These are phyloP conservation scores for Alectura lathami DNA, from an alignment of 2,113 vertebrate genomes.

Conservation along the genomic window DNA sequence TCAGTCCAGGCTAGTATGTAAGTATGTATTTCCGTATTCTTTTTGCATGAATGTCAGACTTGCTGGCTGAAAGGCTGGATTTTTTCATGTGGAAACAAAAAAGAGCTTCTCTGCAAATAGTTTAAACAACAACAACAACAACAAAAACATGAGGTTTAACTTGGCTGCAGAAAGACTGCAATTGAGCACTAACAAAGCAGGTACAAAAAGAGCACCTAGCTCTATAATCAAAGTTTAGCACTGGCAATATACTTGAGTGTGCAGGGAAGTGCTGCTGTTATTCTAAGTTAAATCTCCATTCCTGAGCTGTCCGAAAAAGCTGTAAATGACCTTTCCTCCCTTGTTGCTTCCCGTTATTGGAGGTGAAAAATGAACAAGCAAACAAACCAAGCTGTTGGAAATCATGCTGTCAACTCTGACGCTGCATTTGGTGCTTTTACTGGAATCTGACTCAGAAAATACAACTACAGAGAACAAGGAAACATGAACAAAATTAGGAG, in stretches of 20 bases:
- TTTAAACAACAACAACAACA: too few relatives aligned
- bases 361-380: neutral
- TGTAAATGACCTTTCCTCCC: neutral
- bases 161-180: neutral
- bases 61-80: neutral
- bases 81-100: neutral
- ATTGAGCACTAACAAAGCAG: neutral
- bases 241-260: neutral
- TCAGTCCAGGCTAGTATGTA: neutral
- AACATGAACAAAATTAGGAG: neutral
- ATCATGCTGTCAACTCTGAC: neutral
- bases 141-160: neutral
- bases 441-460: neutral
- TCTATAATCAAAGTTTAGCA: neutral
- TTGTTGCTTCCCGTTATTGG: neutral
- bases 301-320: neutral
- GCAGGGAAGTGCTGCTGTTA: neutral
- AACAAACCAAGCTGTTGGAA: neutral
- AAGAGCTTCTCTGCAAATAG: neutral
- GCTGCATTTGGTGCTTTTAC: neutral
- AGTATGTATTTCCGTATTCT: fast-evolving
- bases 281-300: neutral
- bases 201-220: neutral
- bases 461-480: neutral
- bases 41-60: neutral